Conservation (phyloP, 1,140 invertebrate genomes). For the Drosophila kurseongensis region DNA sequence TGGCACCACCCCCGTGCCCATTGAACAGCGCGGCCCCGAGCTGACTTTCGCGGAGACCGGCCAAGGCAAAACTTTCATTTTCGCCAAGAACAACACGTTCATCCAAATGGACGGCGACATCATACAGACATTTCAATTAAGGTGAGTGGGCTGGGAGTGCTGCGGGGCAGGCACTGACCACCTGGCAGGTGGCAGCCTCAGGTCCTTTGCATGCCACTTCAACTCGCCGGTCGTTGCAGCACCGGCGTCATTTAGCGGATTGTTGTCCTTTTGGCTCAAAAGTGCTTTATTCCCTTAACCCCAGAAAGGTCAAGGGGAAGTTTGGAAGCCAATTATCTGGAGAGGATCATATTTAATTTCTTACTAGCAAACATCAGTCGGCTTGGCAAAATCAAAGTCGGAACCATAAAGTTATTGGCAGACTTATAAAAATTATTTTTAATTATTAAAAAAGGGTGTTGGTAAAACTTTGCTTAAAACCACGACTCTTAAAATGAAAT, state of each 20-base stretch:
- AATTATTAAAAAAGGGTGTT: too few species aligned
- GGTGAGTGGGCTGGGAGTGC: constrained; percentile 85
- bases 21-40: constrained; percentile 89
- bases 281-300: constrained; percentile 36
- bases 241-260: constrained; percentile 64
- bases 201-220: constrained; percentile 50
- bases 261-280: constrained; percentile 56
- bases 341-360: too few species aligned
- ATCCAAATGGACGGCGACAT: constrained; percentile 94
- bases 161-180: constrained; percentile 1
- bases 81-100: constrained; percentile 93
- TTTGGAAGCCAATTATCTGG: background rate
- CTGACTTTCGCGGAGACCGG: constrained; percentile 93
- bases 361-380: too few species aligned
- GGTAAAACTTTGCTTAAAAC: too few species aligned
- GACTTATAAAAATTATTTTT: too few species aligned
- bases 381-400: too few species aligned
- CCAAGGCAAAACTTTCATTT: constrained; percentile 92
- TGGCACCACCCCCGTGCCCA: constrained; percentile 87
- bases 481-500: too few species aligned
- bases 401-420: too few species aligned
- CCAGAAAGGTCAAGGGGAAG: constrained; percentile 3
- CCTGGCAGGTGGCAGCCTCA: constrained; percentile 39
- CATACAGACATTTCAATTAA: constrained; percentile 93
- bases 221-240: constrained; percentile 26